phyloP scores from a whole-genome alignment of 1,140 invertebrate species.

The Pissodes strobi region DNA sequence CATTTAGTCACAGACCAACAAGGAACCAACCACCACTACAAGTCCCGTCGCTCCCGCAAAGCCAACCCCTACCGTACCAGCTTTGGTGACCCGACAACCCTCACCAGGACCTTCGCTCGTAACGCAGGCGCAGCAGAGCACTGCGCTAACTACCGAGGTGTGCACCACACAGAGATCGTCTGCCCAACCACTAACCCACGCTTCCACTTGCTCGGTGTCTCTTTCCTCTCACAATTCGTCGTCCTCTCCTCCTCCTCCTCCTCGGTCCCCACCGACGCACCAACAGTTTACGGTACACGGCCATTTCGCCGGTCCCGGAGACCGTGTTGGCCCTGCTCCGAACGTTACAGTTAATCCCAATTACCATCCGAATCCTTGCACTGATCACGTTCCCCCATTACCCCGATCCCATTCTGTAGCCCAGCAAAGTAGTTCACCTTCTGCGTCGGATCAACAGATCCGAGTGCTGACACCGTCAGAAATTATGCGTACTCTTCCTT shows the following conservation, averaged over 20 bases:
- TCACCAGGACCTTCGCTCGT: slow-evolving; percentile 30
- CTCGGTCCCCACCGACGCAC: slow-evolving; percentile 46
- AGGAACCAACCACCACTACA: slow-evolving; percentile 55
- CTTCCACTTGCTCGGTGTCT: slow-evolving; percentile 54
- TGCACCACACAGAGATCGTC: slow-evolving; percentile 50
- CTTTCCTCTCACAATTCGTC: slow-evolving; percentile 35
- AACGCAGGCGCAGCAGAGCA: slow-evolving; percentile 27
- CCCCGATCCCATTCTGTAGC: slow-evolving; percentile 19
- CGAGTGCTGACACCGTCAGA: slow-evolving; percentile 82
- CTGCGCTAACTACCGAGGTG: slow-evolving; percentile 50
- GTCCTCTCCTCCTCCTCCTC: slow-evolving; percentile 45
- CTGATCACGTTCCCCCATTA: slow-evolving; percentile 26
- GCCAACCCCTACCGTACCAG: slow-evolving; percentile 37
- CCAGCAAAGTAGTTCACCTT: slow-evolving; percentile 18
- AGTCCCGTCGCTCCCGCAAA: slow-evolving; percentile 35
- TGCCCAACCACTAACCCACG: slow-evolving; percentile 48
- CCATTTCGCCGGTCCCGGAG: slow-evolving; percentile 52
- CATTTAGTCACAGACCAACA: slow-evolving; percentile 61
- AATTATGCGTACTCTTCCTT: slow-evolving; percentile 85
- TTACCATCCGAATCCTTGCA: slow-evolving; percentile 45
- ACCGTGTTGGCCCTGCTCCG: slow-evolving; percentile 57
- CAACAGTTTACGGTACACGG: slow-evolving; percentile 55
- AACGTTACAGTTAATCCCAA: slow-evolving; percentile 65
- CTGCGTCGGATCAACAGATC: slow-evolving; percentile 73
- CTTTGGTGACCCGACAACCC: slow-evolving; percentile 38